Percentiles rank a stretch among this genome's conserved stretches.
Conservation (phyloP, 2,797 vertebrate genomes). For the Periophthalmus magnuspinnatus region DNA sequence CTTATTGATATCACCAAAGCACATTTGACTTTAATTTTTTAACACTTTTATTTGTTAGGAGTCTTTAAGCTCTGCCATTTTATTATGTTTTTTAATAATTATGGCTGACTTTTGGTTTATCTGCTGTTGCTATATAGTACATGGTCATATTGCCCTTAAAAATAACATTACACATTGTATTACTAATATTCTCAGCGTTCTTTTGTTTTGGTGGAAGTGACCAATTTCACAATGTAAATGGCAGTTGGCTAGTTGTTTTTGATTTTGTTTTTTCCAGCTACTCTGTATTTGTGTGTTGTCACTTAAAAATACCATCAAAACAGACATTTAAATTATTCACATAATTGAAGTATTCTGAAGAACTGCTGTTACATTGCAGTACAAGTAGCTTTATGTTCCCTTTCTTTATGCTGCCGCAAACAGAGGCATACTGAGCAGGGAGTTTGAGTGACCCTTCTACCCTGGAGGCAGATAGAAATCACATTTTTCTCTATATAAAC, state of each 20-base stretch:
- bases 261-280: no score
- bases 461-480: constrained; percentile 29
- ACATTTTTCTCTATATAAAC: constrained; percentile 47
- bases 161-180: neutral
- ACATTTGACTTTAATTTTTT: neutral
- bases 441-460: constrained; percentile 15
- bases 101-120: neutral
- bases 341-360: neutral
- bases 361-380: neutral
- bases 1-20: neutral
- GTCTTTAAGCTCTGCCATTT: neutral
- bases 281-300: neutral
- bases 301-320: neutral
- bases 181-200: neutral
- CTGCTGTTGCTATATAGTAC: neutral
- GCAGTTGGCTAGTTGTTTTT: no score
- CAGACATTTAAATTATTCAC: neutral
- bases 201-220: neutral
- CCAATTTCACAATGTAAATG: no score
- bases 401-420: constrained; percentile 1
- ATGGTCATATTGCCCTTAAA: neutral
- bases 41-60: neutral
- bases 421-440: constrained; percentile 2
- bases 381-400: constrained; percentile 7
- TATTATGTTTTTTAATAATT: neutral